Conservation (phyloP, 2,797 vertebrate species). For the Tadarida brasiliensis region DNA sequence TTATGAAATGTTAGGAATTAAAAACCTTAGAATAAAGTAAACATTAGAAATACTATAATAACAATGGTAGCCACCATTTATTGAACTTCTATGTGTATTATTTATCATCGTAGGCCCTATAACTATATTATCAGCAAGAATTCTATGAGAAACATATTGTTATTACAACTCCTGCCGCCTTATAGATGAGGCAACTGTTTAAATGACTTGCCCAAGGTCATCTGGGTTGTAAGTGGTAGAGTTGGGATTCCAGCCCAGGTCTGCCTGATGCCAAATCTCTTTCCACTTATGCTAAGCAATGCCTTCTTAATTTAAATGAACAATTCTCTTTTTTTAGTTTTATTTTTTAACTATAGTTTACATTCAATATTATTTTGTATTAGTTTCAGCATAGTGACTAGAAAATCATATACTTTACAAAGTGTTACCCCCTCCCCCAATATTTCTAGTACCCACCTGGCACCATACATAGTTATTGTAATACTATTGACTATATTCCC, state of each 20-base stretch:
- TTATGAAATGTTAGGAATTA: conserved; percentile 19
- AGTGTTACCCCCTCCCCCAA: background rate
- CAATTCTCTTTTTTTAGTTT: background rate
- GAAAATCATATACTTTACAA: background rate
- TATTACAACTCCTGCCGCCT: background rate
- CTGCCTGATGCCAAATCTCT: background rate
- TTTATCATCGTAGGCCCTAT: background rate
- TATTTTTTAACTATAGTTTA: background rate
- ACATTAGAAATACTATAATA: background rate
- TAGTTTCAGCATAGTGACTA: background rate
- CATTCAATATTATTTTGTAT: background rate
- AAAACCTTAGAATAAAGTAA: background rate
- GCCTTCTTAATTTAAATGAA: background rate
- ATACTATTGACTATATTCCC: background rate
- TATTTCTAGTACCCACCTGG: background rate
- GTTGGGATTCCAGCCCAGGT: background rate
- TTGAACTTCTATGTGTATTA: background rate
- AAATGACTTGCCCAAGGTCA: background rate
- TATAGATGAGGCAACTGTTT: background rate
- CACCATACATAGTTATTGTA: background rate
- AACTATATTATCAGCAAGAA: conserved; percentile 1
- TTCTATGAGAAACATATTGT: background rate
- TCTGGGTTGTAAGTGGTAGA: background rate
- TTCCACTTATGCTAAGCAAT: background rate
- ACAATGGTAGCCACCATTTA: background rate